phyloP scores from a whole-genome alignment of 2,113 vertebrate genomes.

The Lethenteron reissneri region DNA sequence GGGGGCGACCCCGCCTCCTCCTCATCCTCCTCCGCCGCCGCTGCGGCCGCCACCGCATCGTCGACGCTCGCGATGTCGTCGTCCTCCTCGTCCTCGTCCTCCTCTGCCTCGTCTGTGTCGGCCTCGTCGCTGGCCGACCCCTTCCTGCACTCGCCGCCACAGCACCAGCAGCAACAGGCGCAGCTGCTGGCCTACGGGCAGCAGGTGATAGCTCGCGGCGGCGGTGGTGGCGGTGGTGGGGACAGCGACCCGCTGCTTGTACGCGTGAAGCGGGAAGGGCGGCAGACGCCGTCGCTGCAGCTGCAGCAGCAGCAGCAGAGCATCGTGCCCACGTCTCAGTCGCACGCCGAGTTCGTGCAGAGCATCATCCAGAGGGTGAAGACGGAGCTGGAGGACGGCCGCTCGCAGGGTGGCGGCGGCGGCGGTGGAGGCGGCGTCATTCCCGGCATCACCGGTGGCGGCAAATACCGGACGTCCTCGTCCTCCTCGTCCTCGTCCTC shows the following conservation, averaged over 20 bases:
- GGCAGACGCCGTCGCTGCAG: slow-evolving; percentile 37
- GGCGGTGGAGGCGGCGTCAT: no score
- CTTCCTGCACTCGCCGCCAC: slow-evolving; percentile 27
- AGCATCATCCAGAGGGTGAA: slow-evolving; percentile 96
- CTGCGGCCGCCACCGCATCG: slow-evolving; percentile 32
- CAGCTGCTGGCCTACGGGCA: slow-evolving; percentile 37
- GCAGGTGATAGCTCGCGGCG: slow-evolving; percentile 29
- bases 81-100: slow-evolving; percentile 14
- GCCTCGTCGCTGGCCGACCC: slow-evolving; percentile 21
- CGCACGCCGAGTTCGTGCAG: slow-evolving; percentile 76
- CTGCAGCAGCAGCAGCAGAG: slow-evolving; percentile 16
- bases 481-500: no score
- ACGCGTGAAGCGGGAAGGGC: neutral
- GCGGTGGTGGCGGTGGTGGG: slow-evolving; percentile 23
- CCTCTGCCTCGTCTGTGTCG: slow-evolving; percentile 21
- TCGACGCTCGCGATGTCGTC: slow-evolving; percentile 41
- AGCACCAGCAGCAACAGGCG: slow-evolving; percentile 21
- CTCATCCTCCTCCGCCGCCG: slow-evolving; percentile 25
- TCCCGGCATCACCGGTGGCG: neutral
- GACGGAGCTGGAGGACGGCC: slow-evolving; percentile 67
- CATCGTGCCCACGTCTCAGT: slow-evolving; percentile 13
- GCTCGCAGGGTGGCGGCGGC: slow-evolving; percentile 32
- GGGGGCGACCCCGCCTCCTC: slow-evolving; percentile 16
- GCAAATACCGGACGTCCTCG: slow-evolving; percentile 1
- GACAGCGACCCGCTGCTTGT: slow-evolving; percentile 17